Evolutionary conservation across 2,888 invertebrate species (phyloP).

Genomic region (Xylota segnis): DNA sequence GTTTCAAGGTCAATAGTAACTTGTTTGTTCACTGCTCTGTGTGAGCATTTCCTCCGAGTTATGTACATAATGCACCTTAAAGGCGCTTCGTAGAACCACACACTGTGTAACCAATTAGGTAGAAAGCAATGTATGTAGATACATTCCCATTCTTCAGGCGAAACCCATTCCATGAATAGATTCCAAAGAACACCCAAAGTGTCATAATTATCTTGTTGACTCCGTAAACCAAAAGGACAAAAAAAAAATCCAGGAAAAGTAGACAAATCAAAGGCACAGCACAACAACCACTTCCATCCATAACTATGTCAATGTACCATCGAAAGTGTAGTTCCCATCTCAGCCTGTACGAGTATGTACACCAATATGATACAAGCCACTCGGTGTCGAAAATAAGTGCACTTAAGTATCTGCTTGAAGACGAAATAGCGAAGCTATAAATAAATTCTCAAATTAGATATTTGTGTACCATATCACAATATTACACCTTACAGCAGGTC

Average conservation of each 20-base stretch:
- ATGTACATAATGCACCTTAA: not conserved
- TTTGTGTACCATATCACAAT: constrained; percentile 4
- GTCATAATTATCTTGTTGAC: constrained; percentile 16
- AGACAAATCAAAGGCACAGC: constrained; percentile 51
- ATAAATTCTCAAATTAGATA: constrained; percentile 54
- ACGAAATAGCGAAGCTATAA: constrained; percentile 53
- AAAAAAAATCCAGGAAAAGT: constrained; percentile 38
- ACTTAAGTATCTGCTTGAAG: constrained; percentile 41
- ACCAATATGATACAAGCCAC: constrained; percentile 32
- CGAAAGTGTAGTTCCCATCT: constrained; percentile 27
- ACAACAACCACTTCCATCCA: constrained; percentile 43
- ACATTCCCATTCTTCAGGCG: not conserved
- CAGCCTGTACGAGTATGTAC: not conserved
- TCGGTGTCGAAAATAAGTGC: constrained; percentile 56
- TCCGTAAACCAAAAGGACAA: constrained; percentile 15
- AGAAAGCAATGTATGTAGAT: not conserved
- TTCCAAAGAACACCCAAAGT: not conserved
- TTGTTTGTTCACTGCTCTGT: constrained; percentile 1
- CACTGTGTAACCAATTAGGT: not conserved
- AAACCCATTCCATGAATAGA: not conserved
- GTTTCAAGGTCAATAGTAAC: no score
- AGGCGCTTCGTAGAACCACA: not conserved
- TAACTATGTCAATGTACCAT: constrained; percentile 60
- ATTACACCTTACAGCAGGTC: constrained; percentile 35
- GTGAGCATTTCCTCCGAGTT: constrained; percentile 1